Base-by-base conservation (phyloP, 2,113 vertebrate genomes). In the Piliocolobus tephrosceles region DNA sequence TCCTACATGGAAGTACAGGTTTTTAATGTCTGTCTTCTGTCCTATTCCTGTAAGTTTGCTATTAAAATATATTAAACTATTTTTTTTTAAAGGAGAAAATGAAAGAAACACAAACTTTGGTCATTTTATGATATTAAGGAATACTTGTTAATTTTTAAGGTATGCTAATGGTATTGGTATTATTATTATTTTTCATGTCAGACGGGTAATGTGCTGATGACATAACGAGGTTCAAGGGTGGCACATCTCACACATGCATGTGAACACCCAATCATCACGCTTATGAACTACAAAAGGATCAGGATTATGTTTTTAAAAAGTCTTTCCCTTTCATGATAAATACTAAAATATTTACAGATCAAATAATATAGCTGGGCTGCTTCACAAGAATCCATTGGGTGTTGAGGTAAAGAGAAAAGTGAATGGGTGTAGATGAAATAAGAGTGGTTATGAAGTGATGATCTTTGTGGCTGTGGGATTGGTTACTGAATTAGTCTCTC, bases 1-100 rank as follows among this genome's bases (percentile, higher is more conserved):
- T 98, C 98, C 98, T 98, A 98, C 98, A 98, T 98, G 91, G 98
- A 98, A 98, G 97, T 98, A 98, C 97, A 98, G 98, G 98, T 98
- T 99, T 98, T 99, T 98, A 99, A 98, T 99, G 99, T 99, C 98
- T 99, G 98, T 99, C 98, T 99, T 99, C 98, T 99, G 98, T 99
- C 98, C 98, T 99, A 98, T 99, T 99, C 98, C 98, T 99, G 98
- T 99, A 99, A 98, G 98, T 99, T 99, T 99, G 98, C 99, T 99
- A 99, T 99, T 99, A 99, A 99, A 99, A 99, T 98, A 98, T 98
- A 98, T 98, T 98, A 99, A 99, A 99, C 98, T 97, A 98, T 97
- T 98, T 64, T 64, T 64, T 61, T 30, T 64, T 17, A 18, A 18
- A 55, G 25, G 75, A 79, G 50, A 57, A 68, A 86, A 66, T 25